Base-by-base conservation (phyloP, 2,113 vertebrate genomes). In the Cyprinodon brontotheroides region DNA sequence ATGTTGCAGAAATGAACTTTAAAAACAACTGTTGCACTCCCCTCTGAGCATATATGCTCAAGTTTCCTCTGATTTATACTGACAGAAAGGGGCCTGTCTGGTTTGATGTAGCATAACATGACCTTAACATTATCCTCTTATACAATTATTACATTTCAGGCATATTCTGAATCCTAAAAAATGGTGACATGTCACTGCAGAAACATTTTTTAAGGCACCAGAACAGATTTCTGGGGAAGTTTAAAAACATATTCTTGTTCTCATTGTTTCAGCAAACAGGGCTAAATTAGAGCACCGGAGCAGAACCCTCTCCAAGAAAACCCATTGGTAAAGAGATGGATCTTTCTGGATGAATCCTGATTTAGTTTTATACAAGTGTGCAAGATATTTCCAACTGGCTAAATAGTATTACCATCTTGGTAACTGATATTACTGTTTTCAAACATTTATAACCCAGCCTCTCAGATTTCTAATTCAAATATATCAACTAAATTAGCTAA, bases 81-180 rank as follows among this genome's bases (percentile, higher is more conserved):
- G 85, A 89, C 89, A 90, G 63, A 75, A 84, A 89, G 86, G 86
- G 82, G 75, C 88, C 85, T 17, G 65, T 90, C 61, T 17, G 48
- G 80, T 77, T 67, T 76, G 64, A 78, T 73, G 73, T 40, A 15
- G 50, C 81, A 83, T 79, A 80, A 73, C 78, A 86, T 83, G 84
- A 84, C 81, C 84, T 66, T 63, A 40, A 77, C 68, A 81, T 63
- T 71, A 74, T 77, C 72, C 48, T 68, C 70, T 45, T 68, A 36
- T 67, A 82, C 57, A 78, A 67, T 70, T 68, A 81, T 81, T 77
- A 76, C 57, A 75, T 87, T 86, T 80, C 73, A 76, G 76, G 75
- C 67, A 84, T 66, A 90, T 74, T 47, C 61, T 41, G 45, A 62
- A 82, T 68, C 69, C 66, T 40, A 70, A 78, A 78, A 57, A 57